Evolutionary conservation across 2,797 vertebrate genomes (phyloP).

Genomic region (Spinus pinus): DNA sequence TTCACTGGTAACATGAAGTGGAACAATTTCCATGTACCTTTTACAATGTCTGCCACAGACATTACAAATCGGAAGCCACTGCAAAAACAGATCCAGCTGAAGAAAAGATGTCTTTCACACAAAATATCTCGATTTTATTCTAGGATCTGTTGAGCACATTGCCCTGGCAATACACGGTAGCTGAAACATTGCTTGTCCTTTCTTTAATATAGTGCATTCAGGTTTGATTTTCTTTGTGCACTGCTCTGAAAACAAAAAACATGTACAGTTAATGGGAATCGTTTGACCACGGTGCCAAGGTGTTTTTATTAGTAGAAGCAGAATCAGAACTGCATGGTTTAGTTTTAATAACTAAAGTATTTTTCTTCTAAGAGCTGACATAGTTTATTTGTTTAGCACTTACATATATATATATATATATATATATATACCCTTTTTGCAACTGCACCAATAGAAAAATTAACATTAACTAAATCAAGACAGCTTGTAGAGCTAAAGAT

Average conservation of each 20-base stretch:
- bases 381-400: not conserved
- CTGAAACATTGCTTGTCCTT: not conserved
- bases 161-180: fast-evolving
- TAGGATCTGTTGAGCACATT: fast-evolving
- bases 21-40: not conserved
- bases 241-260: not conserved
- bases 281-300: fast-evolving
- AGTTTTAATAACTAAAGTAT: not conserved
- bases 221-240: not conserved
- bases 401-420: no score
- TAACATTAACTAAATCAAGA: not conserved
- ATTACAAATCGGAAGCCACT: fast-evolving
- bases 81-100: not conserved
- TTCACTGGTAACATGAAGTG: not conserved
- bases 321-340: not conserved
- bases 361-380: not conserved
- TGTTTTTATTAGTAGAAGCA: not conserved
- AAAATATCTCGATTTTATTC: not conserved
- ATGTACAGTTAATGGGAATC: not conserved
- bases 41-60: not conserved
- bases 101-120: not conserved
- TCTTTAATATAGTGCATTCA: not conserved
- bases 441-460: not conserved
- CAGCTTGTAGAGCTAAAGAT: not conserved
- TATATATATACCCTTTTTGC: not conserved